Evolutionary conservation across 2,113 vertebrate genomes (phyloP).

Genomic region (Tragelaphus imberbis): DNA sequence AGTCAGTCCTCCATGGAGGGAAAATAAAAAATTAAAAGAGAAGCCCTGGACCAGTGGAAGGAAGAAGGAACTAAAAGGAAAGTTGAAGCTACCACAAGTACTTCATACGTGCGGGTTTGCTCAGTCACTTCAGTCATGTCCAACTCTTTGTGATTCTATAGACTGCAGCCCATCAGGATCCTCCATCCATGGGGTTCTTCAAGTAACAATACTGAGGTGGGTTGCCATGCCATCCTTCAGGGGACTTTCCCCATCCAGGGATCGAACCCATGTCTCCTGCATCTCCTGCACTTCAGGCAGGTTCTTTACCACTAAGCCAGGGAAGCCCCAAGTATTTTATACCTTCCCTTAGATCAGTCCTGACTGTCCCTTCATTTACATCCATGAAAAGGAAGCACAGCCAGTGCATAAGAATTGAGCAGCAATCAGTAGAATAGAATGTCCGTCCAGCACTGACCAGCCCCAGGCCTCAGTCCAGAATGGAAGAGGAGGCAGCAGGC

Average conservation of each 20-base stretch:
- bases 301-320: not conserved
- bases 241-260: not conserved
- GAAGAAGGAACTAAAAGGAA: not conserved
- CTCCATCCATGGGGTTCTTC: not conserved
- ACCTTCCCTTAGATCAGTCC: not conserved
- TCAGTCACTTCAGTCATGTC: not conserved
- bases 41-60: not conserved
- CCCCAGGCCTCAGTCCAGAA: not conserved
- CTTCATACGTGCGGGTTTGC: not conserved
- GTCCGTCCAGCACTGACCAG: not conserved
- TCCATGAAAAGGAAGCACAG: not conserved
- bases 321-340: not conserved
- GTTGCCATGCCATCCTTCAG: not conserved
- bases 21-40: not conserved
- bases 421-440: not conserved
- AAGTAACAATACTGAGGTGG: not conserved
- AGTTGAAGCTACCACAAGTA: not conserved
- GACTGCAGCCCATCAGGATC: not conserved
- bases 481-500: not conserved
- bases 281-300: not conserved
- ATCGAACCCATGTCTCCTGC: not conserved
- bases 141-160: not conserved
- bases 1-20: not conserved
- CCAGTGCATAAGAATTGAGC: accelerated
- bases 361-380: not conserved